Conservation (phyloP, 1,140 invertebrate genomes). For the Atta colombica region DNA sequence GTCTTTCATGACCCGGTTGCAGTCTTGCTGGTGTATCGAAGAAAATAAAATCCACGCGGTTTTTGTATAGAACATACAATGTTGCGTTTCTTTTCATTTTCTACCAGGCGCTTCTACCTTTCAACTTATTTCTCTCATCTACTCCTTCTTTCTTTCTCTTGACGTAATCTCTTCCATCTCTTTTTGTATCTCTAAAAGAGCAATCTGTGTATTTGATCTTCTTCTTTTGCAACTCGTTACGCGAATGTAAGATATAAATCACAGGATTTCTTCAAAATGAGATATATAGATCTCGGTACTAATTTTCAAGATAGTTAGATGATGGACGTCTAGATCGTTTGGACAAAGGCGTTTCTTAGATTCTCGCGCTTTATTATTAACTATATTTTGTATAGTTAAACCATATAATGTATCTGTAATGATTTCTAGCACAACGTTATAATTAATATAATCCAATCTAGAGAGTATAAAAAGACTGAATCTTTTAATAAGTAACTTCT, state of each 20-base stretch:
- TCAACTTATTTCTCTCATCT: not conserved
- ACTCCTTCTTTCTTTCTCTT: slow-evolving; percentile 47
- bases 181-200: slow-evolving; percentile 38
- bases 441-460: slow-evolving; percentile 12
- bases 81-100: slow-evolving; percentile 77
- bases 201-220: slow-evolving; percentile 37
- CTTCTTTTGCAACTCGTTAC: not conserved
- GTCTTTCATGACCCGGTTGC: slow-evolving; percentile 72
- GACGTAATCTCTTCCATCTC: slow-evolving; percentile 28
- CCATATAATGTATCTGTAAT: not conserved
- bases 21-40: slow-evolving; percentile 63
- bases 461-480: not conserved
- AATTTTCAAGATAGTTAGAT: slow-evolving; percentile 35
- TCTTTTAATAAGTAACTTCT: not conserved
- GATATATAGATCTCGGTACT: slow-evolving; percentile 8
- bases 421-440: not conserved
- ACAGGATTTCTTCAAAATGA: slow-evolving; percentile 2
- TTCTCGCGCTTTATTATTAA: not conserved
- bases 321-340: not conserved
- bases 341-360: slow-evolving; percentile 29
- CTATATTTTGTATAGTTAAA: not conserved
- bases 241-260: not conserved
- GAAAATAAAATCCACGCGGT: slow-evolving; percentile 78
- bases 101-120: slow-evolving; percentile 1
- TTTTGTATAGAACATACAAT: slow-evolving; percentile 81